Evolutionary conservation across 2,113 vertebrate species (phyloP).

Genomic region (Zosterops lateralis): DNA sequence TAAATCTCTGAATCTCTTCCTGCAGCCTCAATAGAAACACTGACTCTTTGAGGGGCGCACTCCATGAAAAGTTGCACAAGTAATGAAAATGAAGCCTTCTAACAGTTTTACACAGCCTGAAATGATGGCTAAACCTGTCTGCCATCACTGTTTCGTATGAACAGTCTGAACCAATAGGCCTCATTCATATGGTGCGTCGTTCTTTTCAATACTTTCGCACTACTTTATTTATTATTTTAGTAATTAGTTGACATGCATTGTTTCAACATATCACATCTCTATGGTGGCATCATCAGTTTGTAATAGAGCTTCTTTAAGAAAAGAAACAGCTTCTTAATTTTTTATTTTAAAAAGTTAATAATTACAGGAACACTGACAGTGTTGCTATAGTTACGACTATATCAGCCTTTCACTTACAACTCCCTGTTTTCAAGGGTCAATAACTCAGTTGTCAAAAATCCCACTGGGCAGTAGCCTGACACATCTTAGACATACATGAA

Average conservation of each 20-base stretch:
- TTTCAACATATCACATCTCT: neutral
- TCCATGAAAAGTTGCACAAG: neutral
- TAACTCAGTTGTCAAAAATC: constrained; percentile 69
- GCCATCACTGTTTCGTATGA: neutral
- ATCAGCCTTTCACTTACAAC: constrained; percentile 62
- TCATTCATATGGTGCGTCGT: neutral
- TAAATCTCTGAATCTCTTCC: neutral
- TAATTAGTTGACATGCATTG: neutral
- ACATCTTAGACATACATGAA: constrained; percentile 42
- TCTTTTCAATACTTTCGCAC: neutral
- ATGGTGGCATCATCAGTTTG: neutral
- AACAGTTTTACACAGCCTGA: neutral
- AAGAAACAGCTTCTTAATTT: constrained; percentile 43
- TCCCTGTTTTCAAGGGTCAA: constrained; percentile 62
- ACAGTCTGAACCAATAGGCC: neutral
- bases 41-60: neutral
- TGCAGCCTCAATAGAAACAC: neutral
- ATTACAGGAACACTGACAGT: constrained; percentile 61
- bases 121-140: neutral
- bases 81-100: neutral
- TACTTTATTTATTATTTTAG: neutral
- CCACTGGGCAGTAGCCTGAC: constrained; percentile 58
- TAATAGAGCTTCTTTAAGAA: constrained; percentile 16
- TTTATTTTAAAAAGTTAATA: constrained; percentile 52
- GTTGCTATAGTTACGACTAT: constrained; percentile 69